A percentile compares a stretch with the other conserved stretches of the same genome.
These are phyloP conservation scores for Siniperca chuatsi DNA, from an alignment of 2,113 vertebrate species.

Conservation along the genomic window DNA sequence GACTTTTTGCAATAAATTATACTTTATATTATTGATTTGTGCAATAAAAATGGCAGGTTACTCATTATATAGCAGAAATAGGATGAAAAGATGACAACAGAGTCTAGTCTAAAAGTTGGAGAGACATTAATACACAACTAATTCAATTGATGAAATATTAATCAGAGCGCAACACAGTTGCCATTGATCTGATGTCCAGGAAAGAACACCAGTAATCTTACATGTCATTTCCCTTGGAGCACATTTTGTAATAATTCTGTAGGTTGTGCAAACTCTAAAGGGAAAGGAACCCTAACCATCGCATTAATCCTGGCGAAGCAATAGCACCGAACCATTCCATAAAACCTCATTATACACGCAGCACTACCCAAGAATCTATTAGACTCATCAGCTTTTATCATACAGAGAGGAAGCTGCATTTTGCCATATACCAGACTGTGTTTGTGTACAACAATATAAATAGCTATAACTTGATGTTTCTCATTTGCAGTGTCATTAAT, in stretches of 20 bases:
- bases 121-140: constrained; percentile 35
- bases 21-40: constrained; percentile 27
- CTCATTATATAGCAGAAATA: constrained; percentile 19
- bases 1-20: constrained; percentile 11
- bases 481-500: constrained; percentile 53
- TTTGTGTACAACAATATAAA: constrained; percentile 50
- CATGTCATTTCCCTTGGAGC: constrained; percentile 33
- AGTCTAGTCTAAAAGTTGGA: constrained; percentile 29
- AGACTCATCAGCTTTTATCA: constrained; percentile 52
- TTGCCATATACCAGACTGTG: constrained; percentile 35
- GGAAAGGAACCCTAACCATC: constrained; percentile 17
- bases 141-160: constrained; percentile 66
- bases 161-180: constrained; percentile 41
- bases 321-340: constrained; percentile 32
- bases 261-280: constrained; percentile 33
- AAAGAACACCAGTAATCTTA: constrained; percentile 43
- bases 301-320: constrained; percentile 50
- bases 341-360: constrained; percentile 48
- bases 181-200: constrained; percentile 46
- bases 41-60: constrained; percentile 5
- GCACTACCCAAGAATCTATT: constrained; percentile 47
- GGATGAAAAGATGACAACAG: constrained; percentile 53
- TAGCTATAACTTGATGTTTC: constrained; percentile 30
- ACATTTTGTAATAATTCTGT: constrained; percentile 30
- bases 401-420: constrained; percentile 34